These are phyloP conservation scores for Pterophyllum scalare DNA, from an alignment of 2,113 vertebrate species.

Conservation along the genomic window DNA sequence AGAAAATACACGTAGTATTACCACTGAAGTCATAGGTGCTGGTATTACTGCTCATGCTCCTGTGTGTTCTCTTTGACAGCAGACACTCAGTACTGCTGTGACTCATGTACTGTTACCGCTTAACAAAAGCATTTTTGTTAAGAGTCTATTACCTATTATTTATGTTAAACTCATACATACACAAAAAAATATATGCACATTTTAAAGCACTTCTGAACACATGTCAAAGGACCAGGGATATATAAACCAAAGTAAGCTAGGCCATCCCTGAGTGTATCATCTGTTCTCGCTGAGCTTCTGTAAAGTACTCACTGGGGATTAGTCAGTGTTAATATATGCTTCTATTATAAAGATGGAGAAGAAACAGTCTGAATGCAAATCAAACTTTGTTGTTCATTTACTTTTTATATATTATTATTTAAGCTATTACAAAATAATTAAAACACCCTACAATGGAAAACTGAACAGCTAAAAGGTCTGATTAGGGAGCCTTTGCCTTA, in stretches of 20 bases:
- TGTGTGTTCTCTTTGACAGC: background rate
- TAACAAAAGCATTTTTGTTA: background rate
- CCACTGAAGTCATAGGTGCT: conserved; percentile 37
- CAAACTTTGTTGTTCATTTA: too few species aligned
- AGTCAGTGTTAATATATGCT: fast-evolving
- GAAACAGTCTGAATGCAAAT: background rate
- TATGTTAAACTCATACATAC: background rate
- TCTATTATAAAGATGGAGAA: background rate
- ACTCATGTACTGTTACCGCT: background rate
- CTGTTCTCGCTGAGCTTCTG: background rate
- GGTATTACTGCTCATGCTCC: background rate
- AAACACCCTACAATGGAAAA: background rate
- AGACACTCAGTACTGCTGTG: background rate
- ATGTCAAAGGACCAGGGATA: background rate
- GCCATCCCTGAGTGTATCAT: too few species aligned
- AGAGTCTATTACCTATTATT: background rate
- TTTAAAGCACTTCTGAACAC: background rate
- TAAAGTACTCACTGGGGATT: fast-evolving
- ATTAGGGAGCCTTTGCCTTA: background rate
- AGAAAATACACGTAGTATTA: conserved; percentile 78
- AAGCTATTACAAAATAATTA: background rate
- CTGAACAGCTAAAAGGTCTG: background rate
- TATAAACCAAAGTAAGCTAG: too few species aligned
- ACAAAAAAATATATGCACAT: background rate
- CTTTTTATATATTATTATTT: background rate